Base-by-base conservation (phyloP, 2,113 vertebrate species). In the Balaenoptera acutorostrata region DNA sequence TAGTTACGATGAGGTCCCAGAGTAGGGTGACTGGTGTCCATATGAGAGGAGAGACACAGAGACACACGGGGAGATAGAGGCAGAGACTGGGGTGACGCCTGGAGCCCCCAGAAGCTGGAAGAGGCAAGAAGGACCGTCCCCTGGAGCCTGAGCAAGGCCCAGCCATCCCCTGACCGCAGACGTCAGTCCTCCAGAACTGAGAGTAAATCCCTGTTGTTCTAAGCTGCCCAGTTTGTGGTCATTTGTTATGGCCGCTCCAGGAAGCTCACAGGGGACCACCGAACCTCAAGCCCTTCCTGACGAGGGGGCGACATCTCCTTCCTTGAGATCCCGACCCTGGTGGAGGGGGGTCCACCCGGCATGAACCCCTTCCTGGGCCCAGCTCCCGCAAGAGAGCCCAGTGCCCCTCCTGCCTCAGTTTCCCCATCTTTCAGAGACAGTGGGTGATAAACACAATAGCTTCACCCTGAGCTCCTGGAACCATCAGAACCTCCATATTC, bases 401-500 rank as follows among this genome's bases (percentile, higher is more conserved):
- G 31, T 0, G 1, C 11, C 4, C 46, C 12, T 14, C 33, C 15
- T 25, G 41, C 64, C 57, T 59, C 59, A 55, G 66, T 90, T 46
- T 94, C 69, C 77, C 66, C 23, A 3, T 27, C 44, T 57, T 41
- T 55, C 17, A 9, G 71, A 78, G 8, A 72, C 10, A 29, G 20
- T 41, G 25, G 5, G 21, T 17, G 21, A 11, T 9, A 21, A 41
- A 41, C 25, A 33, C 27, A 29, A 20, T 4, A 68, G 68, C 33
- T 55, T 61, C 29, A 36, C n/a, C 46, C 33, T 6, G 6, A 33
- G 21, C 4, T 49, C 59, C 31, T 1, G 14, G 77, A 15, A 17
- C 15, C 15, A 1, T 3, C 0, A 6, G 0, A 9, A 46, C 1
- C 3, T 33, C 25, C 0, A 0, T 5, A 5, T 39, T 52, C 69